Percentiles rank a stretch among this genome's conserved stretches.
phyloP scores from a whole-genome alignment of 2,888 invertebrate genomes.

The Lymantria dispar region DNA sequence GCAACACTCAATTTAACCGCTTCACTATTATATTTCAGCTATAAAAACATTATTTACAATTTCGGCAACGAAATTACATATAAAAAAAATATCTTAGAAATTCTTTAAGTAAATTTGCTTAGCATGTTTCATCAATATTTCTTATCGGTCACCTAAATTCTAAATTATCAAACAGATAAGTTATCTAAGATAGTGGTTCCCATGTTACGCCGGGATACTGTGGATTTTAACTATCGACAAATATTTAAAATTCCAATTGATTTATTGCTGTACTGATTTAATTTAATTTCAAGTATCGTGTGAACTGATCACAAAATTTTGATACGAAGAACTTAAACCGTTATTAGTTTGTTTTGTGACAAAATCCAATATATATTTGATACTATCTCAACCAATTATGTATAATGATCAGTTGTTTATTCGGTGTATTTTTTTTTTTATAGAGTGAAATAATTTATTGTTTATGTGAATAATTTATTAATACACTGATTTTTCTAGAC shows the following conservation, averaged over 20 bases:
- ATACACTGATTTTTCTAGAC: too few relatives aligned
- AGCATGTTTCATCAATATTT: conserved; percentile 16
- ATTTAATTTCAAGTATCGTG: conserved; percentile 33
- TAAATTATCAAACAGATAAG: conserved; percentile 31
- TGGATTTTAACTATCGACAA: conserved; percentile 14
- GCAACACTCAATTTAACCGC: too few relatives aligned
- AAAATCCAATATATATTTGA: too few relatives aligned
- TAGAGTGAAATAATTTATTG: too few relatives aligned
- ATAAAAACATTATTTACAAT: neutral
- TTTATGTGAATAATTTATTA: too few relatives aligned
- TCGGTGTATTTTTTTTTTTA: too few relatives aligned
- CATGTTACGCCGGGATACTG: conserved; percentile 32
- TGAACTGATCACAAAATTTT: conserved; percentile 12
- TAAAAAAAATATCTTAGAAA: neutral
- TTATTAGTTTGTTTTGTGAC: neutral
- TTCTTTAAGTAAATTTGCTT: conserved; percentile 1
- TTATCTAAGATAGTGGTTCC: conserved; percentile 32
- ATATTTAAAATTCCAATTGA: conserved; percentile 29
- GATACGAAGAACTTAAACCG: neutral
- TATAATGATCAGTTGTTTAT: too few relatives aligned
- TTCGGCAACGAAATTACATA: neutral
- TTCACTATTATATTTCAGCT: neutral
- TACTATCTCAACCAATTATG: too few relatives aligned
- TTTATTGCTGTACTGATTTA: conserved; percentile 35
- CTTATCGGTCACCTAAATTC: conserved; percentile 45